These are phyloP conservation scores for Leptopterna dolabrata DNA, from an alignment of 2,888 invertebrate genomes.

Conservation along the genomic window DNA sequence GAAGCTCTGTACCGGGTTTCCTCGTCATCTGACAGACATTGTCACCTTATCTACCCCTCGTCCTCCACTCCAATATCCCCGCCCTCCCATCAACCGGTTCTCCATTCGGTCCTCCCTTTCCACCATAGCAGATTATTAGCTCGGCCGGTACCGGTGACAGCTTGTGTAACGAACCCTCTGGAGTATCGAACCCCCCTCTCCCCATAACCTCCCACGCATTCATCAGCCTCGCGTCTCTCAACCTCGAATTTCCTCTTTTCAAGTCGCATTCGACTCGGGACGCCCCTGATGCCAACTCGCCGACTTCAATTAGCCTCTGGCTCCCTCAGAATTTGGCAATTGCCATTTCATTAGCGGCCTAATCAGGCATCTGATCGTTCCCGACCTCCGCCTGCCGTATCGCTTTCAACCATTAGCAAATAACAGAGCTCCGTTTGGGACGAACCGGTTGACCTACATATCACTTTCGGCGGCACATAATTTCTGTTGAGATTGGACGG, in stretches of 20 bases:
- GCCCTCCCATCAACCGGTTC: too few relatives aligned
- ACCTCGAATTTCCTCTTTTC: conserved; percentile 21
- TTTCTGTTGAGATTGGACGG: too few relatives aligned
- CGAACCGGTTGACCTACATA: not conserved
- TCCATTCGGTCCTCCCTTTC: too few relatives aligned
- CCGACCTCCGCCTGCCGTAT: not conserved
- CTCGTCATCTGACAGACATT: conserved; percentile 52
- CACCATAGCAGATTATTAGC: conserved; percentile 34
- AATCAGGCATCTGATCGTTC: not conserved
- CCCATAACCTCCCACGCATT: not conserved
- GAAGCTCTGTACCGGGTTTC: not conserved
- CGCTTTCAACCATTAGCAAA: not conserved
- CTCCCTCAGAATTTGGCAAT: conserved; percentile 32
- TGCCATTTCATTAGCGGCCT: conserved; percentile 7
- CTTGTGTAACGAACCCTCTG: not conserved
- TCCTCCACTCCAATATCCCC: not conserved
- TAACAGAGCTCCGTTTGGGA: not conserved
- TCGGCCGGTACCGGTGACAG: conserved; percentile 31
- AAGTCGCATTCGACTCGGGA: not conserved
- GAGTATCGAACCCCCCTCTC: not conserved
- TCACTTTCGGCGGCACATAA: not conserved
- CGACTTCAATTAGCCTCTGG: conserved; percentile 37
- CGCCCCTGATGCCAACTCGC: not conserved
- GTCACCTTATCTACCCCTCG: conserved; percentile 52
- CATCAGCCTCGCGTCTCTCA: not conserved